Evolutionary conservation across 2,797 vertebrate species (phyloP).

Genomic region (Melanotaenia trifasciata): DNA sequence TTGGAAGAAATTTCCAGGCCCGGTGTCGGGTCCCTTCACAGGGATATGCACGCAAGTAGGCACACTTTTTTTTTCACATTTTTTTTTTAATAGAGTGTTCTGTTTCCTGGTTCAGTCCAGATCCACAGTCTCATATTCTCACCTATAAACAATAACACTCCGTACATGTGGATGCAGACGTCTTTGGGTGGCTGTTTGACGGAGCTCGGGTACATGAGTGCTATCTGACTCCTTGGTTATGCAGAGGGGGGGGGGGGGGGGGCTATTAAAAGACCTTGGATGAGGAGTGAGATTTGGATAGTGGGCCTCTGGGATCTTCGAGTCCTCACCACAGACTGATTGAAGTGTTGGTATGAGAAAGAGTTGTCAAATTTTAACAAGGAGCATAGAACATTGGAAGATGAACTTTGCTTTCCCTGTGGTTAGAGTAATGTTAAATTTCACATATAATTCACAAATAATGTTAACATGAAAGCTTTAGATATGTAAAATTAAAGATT

Average conservation of each 20-base stretch:
- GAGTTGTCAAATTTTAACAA: not conserved
- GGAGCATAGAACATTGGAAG: constrained; percentile 1
- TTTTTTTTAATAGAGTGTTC: constrained; percentile 4
- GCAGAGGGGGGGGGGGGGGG: constrained; percentile 6
- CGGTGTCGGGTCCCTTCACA: constrained; percentile 21
- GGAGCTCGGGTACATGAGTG: constrained; percentile 11
- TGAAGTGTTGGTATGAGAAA: not conserved
- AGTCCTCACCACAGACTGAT: not conserved
- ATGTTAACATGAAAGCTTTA: not conserved
- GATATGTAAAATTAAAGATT: not conserved
- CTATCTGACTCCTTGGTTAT: constrained; percentile 57
- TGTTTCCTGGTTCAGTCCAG: constrained; percentile 22
- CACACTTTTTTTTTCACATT: not conserved
- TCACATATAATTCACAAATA: not conserved
- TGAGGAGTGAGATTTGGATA: constrained; percentile 14
- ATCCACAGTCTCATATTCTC: not conserved
- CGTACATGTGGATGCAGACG: constrained; percentile 18
- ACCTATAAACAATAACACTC: constrained; percentile 17
- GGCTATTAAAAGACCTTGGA: constrained; percentile 59
- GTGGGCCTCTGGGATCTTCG: constrained; percentile 5
- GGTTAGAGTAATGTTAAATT: not conserved
- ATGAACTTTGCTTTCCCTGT: not conserved
- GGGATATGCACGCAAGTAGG: not conserved
- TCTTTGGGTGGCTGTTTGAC: constrained; percentile 17
- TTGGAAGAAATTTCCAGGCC: constrained; percentile 21